Percentiles rank a stretch among this genome's conserved stretches.
Evolutionary conservation across 2,797 vertebrate species (phyloP).

Genomic region (Falco peregrinus): DNA sequence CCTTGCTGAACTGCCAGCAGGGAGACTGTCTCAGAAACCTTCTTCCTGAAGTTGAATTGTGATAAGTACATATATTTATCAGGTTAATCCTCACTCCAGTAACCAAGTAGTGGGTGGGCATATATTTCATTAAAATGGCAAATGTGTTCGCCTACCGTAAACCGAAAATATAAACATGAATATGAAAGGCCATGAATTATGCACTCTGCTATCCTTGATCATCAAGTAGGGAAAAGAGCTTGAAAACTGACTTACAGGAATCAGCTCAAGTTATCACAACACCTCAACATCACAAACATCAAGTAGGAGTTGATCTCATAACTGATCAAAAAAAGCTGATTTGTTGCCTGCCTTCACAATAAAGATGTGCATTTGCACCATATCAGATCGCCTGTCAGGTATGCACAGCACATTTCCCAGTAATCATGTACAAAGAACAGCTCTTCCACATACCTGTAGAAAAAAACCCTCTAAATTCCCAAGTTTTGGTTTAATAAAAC

Average conservation of each 20-base stretch:
- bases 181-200: conserved; percentile 53
- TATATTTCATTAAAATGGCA: conserved; percentile 33
- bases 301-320: background rate
- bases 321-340: conserved; percentile 22
- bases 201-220: conserved; percentile 25
- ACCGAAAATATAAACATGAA: conserved; percentile 51
- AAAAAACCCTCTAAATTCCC: background rate
- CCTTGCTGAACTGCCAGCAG: background rate
- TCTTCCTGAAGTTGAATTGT: background rate
- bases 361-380: background rate
- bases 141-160: conserved; percentile 2
- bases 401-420: background rate
- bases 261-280: background rate
- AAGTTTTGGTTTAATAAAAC: background rate
- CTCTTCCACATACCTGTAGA: background rate
- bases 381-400: background rate
- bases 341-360: conserved; percentile 3
- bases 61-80: background rate
- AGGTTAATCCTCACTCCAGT: background rate
- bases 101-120: background rate
- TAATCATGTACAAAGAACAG: background rate
- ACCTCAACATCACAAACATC: background rate
- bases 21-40: background rate
- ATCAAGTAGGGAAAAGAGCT: background rate
- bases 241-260: conserved; percentile 14